Base-by-base conservation (phyloP, 1,140 invertebrate genomes). In the Psilanteris sp. region DNA sequence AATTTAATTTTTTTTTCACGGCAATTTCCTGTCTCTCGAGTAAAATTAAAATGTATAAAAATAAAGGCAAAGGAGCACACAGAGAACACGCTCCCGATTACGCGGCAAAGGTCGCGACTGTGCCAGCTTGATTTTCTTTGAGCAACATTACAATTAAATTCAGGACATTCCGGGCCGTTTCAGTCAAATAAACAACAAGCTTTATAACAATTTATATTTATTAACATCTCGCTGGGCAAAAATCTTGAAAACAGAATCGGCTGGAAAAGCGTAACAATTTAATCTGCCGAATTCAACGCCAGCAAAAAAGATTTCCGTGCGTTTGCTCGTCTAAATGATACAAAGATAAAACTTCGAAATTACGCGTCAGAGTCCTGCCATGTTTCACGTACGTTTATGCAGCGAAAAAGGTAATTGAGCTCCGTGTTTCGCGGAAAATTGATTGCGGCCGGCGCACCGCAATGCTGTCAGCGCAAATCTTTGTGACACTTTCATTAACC, bases 401-500 rank as follows among this genome's bases (percentile, higher is more conserved):
- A 46, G 39, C 39, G 67, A 37, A 59, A 59, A 71, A 71, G 44
- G 62, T 73, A 77, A 77, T 77, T 73, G 68, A 68, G 68, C 71
- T 24, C 46, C 68, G 55, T 62, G 75, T 73, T 66, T 73, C 62
- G 68, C 74, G 61, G 54, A 64, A 70, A 77, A 77, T 77, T 72
- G 74, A 77, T 77, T 72, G 59, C 43, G 68, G 68, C 26, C 57
- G 46, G 59, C 59, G 41, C 66, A 50, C 67, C 54, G 24, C 52
- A 62, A 13, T 26, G 66, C 61, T 64, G 61, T 77, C 61, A 46
- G 48, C 46, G 68, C 67, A 67, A 77, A 77, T 77, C 74, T 77
- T 77, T 72, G 67, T 77, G 74, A 77, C 74, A 72, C 66, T 77
- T 77, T 77, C 61, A 68, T 77, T 68, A 78, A 71, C 77, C 50